Percentiles rank a stretch among this genome's conserved stretches.
These are phyloP conservation scores for Rhamnusium bicolor DNA, from an alignment of 2,888 invertebrate species.

Conservation along the genomic window DNA sequence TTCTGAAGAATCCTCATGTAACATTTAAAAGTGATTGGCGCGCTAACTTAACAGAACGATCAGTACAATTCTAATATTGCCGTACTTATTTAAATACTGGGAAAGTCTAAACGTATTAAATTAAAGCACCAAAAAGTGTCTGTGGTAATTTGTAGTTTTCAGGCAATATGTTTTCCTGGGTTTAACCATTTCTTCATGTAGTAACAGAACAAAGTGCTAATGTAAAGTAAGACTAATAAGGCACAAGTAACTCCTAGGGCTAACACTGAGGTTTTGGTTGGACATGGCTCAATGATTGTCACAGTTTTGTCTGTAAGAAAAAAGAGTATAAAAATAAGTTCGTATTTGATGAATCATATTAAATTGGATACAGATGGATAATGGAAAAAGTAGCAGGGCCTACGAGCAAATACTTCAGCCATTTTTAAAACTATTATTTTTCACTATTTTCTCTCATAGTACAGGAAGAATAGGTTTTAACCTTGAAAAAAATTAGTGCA, in stretches of 20 bases:
- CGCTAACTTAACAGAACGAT: constrained; percentile 62
- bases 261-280: constrained; percentile 92
- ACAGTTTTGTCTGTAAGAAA: constrained; percentile 86
- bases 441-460: too few species aligned
- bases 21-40: neutral
- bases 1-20: constrained; percentile 38
- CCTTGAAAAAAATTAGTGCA: too few species aligned
- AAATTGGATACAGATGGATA: too few species aligned
- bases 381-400: too few species aligned
- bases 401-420: too few species aligned
- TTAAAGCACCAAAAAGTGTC: constrained; percentile 50
- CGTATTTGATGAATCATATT: too few species aligned
- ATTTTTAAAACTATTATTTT: too few species aligned
- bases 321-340: neutral
- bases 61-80: constrained; percentile 40
- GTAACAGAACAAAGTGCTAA: constrained; percentile 93
- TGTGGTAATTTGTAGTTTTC: constrained; percentile 60
- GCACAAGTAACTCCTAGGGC: constrained; percentile 93
- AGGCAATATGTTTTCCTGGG: constrained; percentile 86
- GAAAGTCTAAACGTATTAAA: constrained; percentile 27
- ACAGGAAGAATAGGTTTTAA: too few species aligned
- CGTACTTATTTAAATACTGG: constrained; percentile 39
- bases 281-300: constrained; percentile 92
- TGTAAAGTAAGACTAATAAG: constrained; percentile 88
- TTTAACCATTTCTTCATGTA: constrained; percentile 94